These are phyloP conservation scores for Vireo altiloquus DNA, from an alignment of 2,113 vertebrate genomes.

Conservation along the genomic window DNA sequence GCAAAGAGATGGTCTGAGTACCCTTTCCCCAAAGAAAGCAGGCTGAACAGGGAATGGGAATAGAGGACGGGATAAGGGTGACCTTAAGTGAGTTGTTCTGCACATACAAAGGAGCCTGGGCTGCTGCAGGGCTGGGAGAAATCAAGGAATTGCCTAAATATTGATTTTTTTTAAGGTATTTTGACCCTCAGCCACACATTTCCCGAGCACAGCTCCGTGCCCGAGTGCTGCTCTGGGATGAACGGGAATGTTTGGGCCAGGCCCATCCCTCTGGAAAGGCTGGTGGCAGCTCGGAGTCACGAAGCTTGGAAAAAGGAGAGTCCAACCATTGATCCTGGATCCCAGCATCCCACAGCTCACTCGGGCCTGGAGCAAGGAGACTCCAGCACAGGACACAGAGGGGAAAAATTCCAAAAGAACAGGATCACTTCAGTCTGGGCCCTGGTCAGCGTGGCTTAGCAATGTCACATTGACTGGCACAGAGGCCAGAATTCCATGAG, in stretches of 20 bases:
- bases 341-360: not conserved
- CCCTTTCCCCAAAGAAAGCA: not conserved
- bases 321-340: not conserved
- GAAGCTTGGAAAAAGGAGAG: not conserved
- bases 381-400: fast-evolving
- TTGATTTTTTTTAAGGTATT: not conserved
- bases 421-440: fast-evolving
- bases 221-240: not conserved
- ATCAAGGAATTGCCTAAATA: not conserved
- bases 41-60: not conserved
- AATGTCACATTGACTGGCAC: fast-evolving
- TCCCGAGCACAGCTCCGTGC: not conserved
- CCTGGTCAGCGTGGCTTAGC: fast-evolving
- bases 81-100: not conserved
- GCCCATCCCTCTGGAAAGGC: not conserved
- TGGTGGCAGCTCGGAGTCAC: fast-evolving
- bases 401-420: fast-evolving
- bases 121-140: not conserved
- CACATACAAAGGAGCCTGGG: not conserved
- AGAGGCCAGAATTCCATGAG: not conserved
- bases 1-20: not conserved
- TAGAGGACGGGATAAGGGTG: not conserved
- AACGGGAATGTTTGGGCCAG: not conserved
- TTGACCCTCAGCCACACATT: not conserved
- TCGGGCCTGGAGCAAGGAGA: not conserved